Evolutionary conservation across 2,888 invertebrate genomes (phyloP).

Genomic region (Amblyteles armatorius): DNA sequence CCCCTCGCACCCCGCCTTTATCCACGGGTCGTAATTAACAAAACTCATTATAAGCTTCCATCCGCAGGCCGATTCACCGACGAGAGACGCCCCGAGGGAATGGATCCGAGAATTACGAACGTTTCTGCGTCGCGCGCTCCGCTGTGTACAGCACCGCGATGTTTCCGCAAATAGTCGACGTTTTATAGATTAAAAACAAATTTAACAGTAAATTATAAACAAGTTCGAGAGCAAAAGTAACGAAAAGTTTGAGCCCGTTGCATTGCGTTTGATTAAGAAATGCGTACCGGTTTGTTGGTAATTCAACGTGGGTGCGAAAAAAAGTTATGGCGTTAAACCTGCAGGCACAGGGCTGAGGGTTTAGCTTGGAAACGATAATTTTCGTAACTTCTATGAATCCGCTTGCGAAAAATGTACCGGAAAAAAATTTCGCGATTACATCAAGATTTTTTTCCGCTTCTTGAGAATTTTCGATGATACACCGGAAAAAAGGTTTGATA

Average conservation of each 20-base stretch:
- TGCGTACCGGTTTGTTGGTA: background rate
- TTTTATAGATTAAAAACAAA: conserved; percentile 36
- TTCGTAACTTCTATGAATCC: background rate
- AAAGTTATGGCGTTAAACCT: background rate
- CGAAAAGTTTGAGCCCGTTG: background rate
- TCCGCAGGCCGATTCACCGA: conserved; percentile 57
- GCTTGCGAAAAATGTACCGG: background rate
- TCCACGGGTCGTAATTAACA: conserved; percentile 76
- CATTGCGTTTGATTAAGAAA: background rate
- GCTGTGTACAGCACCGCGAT: background rate
- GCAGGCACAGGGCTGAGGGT: background rate
- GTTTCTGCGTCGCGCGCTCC: conserved; percentile 44
- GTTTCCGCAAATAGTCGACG: background rate
- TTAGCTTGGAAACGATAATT: background rate
- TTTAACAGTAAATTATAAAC: conserved; percentile 29
- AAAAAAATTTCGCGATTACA: background rate
- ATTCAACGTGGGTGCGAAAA: background rate
- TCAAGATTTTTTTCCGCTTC: no score
- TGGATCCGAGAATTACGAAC: conserved; percentile 59
- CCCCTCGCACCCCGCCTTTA: conserved; percentile 55
- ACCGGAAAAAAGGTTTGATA: no score
- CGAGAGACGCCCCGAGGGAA: conserved; percentile 61
- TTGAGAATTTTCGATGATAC: no score
- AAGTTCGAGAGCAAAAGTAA: background rate
- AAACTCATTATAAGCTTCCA: conserved; percentile 78